Evolutionary conservation across 2,113 vertebrate genomes (phyloP).

Genomic region (Uria lomvia): DNA sequence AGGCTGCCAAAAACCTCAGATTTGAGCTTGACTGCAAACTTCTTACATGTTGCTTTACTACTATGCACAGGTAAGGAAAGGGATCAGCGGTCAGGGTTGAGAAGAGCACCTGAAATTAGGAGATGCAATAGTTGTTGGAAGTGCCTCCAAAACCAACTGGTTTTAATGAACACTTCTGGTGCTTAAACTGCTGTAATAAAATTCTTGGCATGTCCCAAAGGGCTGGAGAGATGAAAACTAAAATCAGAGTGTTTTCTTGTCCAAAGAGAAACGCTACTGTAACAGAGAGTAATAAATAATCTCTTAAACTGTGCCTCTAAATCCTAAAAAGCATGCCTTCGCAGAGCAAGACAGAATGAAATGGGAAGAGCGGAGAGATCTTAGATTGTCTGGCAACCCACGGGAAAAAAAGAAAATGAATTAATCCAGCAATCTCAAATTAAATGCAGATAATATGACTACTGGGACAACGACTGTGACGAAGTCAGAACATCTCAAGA

Average conservation of each 20-base stretch:
- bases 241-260: neutral
- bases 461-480: neutral
- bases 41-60: neutral
- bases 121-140: neutral
- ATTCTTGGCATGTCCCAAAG: neutral
- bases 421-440: neutral
- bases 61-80: neutral
- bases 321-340: neutral
- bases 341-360: neutral
- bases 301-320: neutral
- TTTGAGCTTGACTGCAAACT: neutral
- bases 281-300: neutral
- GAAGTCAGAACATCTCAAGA: neutral
- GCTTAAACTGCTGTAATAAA: neutral
- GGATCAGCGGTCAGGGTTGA: neutral
- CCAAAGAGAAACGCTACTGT: neutral
- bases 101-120: neutral
- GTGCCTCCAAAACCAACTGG: neutral
- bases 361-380: neutral
- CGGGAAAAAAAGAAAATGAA: neutral
- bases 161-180: neutral
- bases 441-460: neutral
- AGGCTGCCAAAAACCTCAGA: neutral
- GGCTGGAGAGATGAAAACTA: neutral
- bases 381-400: neutral